Conservation (phyloP, 2,113 vertebrate species). For the Dryoscopus gambensis region DNA sequence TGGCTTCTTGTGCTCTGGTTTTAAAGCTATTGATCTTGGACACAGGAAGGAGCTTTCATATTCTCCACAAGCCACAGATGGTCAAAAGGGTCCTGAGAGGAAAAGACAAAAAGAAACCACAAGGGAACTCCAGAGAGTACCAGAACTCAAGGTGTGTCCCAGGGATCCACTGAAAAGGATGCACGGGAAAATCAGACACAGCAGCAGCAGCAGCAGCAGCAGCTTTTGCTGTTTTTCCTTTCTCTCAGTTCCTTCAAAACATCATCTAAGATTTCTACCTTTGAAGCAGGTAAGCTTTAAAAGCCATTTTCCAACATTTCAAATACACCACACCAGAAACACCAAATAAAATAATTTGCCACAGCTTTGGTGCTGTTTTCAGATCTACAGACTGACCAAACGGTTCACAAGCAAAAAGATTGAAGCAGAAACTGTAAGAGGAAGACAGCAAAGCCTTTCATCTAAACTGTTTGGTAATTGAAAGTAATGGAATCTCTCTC, state of each 20-base stretch:
- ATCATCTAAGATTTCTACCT: not conserved
- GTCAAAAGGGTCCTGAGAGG: slow-evolving; percentile 42
- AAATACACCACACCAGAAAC: not conserved
- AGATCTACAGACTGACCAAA: not conserved
- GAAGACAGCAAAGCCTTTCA: not conserved
- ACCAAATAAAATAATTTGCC: not conserved
- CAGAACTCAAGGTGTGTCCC: slow-evolving; percentile 33
- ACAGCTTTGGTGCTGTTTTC: not conserved
- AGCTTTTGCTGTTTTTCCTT: not conserved
- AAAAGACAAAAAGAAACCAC: slow-evolving; percentile 30
- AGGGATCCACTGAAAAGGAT: not conserved
- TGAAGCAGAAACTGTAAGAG: not conserved
- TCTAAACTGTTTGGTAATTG: not conserved
- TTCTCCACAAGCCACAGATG: slow-evolving; percentile 50
- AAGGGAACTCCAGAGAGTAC: not conserved
- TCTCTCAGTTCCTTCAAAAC: not conserved
- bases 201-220: not conserved
- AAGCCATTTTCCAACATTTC: not conserved
- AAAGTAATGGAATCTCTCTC: not conserved
- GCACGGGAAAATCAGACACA: not conserved
- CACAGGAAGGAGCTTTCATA: slow-evolving; percentile 51
- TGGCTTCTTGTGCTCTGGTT: slow-evolving; percentile 41
- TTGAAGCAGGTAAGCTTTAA: not conserved
- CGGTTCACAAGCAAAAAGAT: not conserved
- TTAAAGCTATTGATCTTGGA: slow-evolving; percentile 69